Percentiles rank a stretch among this genome's conserved stretches.
These are phyloP conservation scores for Ageneiosus marmoratus DNA, from an alignment of 2,113 vertebrate species.

Conservation along the genomic window DNA sequence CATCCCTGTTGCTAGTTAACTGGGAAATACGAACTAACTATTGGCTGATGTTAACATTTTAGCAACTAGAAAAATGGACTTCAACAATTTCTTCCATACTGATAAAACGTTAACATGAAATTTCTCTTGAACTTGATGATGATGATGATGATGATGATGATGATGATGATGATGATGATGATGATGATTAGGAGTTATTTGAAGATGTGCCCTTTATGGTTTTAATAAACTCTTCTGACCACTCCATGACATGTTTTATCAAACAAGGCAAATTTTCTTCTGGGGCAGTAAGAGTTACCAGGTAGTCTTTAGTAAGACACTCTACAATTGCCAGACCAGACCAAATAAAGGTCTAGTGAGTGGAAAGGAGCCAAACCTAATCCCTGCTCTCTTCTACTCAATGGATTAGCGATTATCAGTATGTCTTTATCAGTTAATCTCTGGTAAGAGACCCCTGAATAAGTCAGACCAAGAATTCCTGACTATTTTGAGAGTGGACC, in stretches of 20 bases:
- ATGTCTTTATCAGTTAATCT: conserved; percentile 17
- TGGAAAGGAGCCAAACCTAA: conserved; percentile 1
- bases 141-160: not conserved
- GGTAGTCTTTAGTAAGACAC: not conserved
- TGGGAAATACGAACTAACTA: not conserved
- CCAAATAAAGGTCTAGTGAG: not conserved
- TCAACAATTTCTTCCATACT: not conserved
- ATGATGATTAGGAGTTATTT: not conserved
- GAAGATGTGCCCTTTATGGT: not conserved
- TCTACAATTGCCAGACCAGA: not conserved
- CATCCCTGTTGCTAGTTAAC: not conserved
- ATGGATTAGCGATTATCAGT: conserved; percentile 20
- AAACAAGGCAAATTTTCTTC: not conserved
- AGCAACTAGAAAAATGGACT: not conserved
- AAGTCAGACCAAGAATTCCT: conserved; percentile 1
- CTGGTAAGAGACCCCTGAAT: not conserved
- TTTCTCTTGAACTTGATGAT: not conserved
- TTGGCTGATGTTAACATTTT: not conserved
- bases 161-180: not conserved
- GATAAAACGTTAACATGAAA: not conserved
- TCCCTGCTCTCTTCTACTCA: not conserved
- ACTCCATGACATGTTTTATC: not conserved
- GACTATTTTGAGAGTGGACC: not conserved
- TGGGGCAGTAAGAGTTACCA: not conserved
- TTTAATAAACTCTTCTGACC: not conserved